Evolutionary conservation across 2,888 invertebrate species (phyloP), one percentile per base, ranked within the genome.

Genomic region (Entomobrya multifasciata): DNA sequence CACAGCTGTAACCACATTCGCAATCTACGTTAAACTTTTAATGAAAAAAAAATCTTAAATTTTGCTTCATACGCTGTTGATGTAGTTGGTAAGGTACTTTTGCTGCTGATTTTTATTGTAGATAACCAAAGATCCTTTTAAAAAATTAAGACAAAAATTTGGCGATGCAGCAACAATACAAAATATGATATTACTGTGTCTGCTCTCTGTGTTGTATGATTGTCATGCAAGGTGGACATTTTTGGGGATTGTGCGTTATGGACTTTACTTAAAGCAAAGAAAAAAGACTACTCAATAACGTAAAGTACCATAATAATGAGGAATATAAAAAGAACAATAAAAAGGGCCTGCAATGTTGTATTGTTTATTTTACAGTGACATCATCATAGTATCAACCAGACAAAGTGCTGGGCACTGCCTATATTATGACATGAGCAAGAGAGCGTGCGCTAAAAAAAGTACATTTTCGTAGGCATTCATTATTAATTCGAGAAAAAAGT

Each of bases 31-130:
- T 60, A 27, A 30, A 60, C 2, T 15, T 60, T 60, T 60, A 17
- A 25, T 13, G 15, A 60, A 60, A 22, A 25, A 13, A 22, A 20
- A 22, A 55, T 55, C 30, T 60, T 60, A 60, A 60, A 4, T 30
- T n/a, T 27, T 60, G 20, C 25, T 25, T n/a, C n/a, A n/a, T n/a
- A n/a, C n/a, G n/a, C 22, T 57, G 57, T 3, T 60, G 27, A 15
- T 30, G 60, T 25, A 44, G 62, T 30, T 27, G 30, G 1, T 62
- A n/a, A 62, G 62, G 62, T 62, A 62, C 36, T 62, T 62, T 36
- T 1, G 17, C n/a, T 55, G 13, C 22, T 55, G 4, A 8, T 36
- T 36, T 6, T 55, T 55, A 55, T 52, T 20, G 25, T 55, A 8
- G 11, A n/a, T 36, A 52, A 17, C 52, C n/a, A 25, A 30, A 30